These are phyloP conservation scores for Ochropleura plecta DNA, from an alignment of 2,888 invertebrate species.

Conservation along the genomic window DNA sequence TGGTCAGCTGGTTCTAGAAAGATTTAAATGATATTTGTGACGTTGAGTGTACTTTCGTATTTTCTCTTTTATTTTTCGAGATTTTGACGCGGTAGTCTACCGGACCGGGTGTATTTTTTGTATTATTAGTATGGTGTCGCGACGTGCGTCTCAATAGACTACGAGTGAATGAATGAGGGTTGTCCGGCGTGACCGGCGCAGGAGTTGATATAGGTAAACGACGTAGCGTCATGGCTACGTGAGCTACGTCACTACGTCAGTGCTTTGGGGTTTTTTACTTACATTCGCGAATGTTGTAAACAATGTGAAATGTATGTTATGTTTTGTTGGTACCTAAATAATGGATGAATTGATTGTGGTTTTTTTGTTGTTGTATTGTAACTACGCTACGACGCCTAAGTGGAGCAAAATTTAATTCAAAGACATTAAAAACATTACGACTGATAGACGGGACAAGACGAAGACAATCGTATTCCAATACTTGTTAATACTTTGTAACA, in stretches of 20 bases:
- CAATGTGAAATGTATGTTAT: slow-evolving; percentile 8
- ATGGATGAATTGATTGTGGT: neutral
- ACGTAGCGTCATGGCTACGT: slow-evolving; percentile 32
- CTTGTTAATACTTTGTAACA: too few relatives aligned
- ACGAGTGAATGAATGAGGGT: slow-evolving; percentile 34
- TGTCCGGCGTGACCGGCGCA: slow-evolving; percentile 33
- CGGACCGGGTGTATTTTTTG: slow-evolving; percentile 8
- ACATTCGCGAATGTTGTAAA: slow-evolving; percentile 15
- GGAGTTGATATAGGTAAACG: slow-evolving; percentile 37
- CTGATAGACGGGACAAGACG: too few relatives aligned
- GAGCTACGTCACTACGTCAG: slow-evolving; percentile 45
- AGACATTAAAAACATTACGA: too few relatives aligned
- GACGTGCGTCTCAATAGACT: slow-evolving; percentile 29
- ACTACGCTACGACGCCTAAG: neutral
- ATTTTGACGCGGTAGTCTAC: too few relatives aligned
- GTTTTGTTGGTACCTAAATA: neutral
- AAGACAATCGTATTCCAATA: too few relatives aligned
- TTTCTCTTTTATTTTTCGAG: neutral
- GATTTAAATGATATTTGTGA: slow-evolving; percentile 28
- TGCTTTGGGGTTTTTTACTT: slow-evolving; percentile 24
- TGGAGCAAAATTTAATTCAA: neutral
- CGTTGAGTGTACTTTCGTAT: slow-evolving; percentile 21
- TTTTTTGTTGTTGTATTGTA: neutral
- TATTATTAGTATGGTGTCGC: neutral
- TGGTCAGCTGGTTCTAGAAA: slow-evolving; percentile 34